Evolutionary conservation across 2,888 invertebrate species (phyloP).

Genomic region (Ichneumoninae sp.): DNA sequence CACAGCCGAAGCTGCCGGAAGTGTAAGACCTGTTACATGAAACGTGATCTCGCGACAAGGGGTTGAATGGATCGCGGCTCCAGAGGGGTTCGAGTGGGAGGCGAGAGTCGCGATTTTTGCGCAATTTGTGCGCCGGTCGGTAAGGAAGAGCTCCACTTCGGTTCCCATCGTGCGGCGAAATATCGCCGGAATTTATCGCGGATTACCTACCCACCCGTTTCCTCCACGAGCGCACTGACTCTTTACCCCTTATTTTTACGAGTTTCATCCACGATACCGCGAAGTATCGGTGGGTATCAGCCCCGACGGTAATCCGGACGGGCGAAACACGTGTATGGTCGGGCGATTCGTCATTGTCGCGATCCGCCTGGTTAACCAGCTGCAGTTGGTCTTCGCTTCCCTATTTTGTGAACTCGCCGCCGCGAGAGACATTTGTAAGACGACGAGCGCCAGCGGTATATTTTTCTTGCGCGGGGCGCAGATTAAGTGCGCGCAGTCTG

Average conservation of each 20-base stretch:
- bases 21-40: constrained; percentile 8
- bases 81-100: neutral
- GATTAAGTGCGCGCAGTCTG: neutral
- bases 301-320: constrained; percentile 44
- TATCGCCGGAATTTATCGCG: constrained; percentile 77
- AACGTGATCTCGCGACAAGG: neutral
- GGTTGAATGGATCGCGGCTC: constrained; percentile 1
- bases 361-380: constrained; percentile 65
- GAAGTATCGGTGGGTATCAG: constrained; percentile 18
- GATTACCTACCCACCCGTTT: constrained; percentile 67
- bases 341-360: constrained; percentile 63
- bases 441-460: constrained; percentile 16
- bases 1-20: neutral
- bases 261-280: constrained; percentile 22
- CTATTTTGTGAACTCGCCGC: constrained; percentile 47
- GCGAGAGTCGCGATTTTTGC: constrained; percentile 75
- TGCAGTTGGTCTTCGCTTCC: constrained; percentile 50
- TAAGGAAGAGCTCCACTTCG: constrained; percentile 73
- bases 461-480: neutral
- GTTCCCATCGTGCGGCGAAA: constrained; percentile 71
- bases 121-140: constrained; percentile 77
- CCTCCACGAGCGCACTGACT: constrained; percentile 34
- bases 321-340: neutral
- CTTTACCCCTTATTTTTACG: constrained; percentile 58
- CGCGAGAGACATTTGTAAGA: constrained; percentile 39